Conservation (phyloP, 2,113 vertebrate species). For the Phylloscopus trochilus region DNA sequence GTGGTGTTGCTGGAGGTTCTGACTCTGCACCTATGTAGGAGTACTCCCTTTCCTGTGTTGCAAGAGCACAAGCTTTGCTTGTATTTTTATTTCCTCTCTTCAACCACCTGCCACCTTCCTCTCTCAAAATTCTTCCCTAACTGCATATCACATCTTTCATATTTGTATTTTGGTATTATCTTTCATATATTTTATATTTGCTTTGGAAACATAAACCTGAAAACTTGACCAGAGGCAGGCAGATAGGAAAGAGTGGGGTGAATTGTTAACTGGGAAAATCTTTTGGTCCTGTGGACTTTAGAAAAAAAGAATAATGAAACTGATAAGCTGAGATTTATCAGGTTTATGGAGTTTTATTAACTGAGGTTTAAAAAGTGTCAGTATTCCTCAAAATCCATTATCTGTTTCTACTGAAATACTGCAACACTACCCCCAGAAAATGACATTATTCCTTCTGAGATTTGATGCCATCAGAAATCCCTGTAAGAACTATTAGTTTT, state of each 20-base stretch:
- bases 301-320: background rate
- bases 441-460: background rate
- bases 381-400: background rate
- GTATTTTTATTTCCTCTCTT: background rate
- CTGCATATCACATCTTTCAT: background rate
- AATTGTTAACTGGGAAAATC: background rate
- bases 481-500: background rate
- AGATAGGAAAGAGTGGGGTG: background rate
- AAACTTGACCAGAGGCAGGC: background rate
- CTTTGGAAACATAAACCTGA: background rate
- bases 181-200: background rate
- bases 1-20: background rate
- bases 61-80: background rate
- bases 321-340: background rate
- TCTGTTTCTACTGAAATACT: background rate
- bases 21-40: fast-evolving
- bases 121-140: background rate
- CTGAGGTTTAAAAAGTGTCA: background rate
- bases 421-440: background rate
- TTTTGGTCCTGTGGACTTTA: background rate
- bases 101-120: background rate
- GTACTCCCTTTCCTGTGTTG: background rate
- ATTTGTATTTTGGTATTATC: background rate
- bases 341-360: background rate
- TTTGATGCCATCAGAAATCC: background rate